A percentile compares a stretch with the other conserved stretches of the same genome.
These are phyloP conservation scores for Choristoneura fumiferana DNA, from an alignment of 1,140 invertebrate species.

Conservation along the genomic window DNA sequence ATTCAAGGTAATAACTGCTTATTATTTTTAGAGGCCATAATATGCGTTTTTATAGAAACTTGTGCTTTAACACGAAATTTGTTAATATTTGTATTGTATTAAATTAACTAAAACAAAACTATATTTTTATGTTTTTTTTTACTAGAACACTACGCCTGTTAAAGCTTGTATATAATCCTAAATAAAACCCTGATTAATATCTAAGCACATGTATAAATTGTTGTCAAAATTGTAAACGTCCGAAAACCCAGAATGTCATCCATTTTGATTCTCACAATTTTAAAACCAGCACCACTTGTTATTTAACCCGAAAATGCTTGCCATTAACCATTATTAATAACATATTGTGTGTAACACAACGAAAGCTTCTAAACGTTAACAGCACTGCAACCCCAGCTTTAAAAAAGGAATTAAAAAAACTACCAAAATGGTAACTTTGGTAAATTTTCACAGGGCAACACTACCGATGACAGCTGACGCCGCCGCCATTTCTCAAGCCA, in stretches of 20 bases:
- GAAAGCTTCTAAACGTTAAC: slow-evolving; percentile 48
- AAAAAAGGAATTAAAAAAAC: slow-evolving; percentile 31
- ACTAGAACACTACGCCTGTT: no score
- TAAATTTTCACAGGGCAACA: slow-evolving; percentile 82
- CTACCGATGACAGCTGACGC: slow-evolving; percentile 85
- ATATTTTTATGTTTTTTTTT: no score
- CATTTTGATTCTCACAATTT: slow-evolving; percentile 25
- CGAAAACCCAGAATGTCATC: slow-evolving; percentile 5
- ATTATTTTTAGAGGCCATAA: no score
- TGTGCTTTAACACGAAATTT: no score
- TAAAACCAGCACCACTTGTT: slow-evolving; percentile 66
- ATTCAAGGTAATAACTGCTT: no score
- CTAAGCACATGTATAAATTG: no score
- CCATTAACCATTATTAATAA: slow-evolving; percentile 24
- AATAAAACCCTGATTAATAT: no score
- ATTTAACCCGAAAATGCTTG: slow-evolving; percentile 44
- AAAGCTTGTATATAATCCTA: no score
- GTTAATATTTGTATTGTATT: no score
- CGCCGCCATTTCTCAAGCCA: slow-evolving; percentile 76
- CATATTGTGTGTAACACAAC: slow-evolving; percentile 63
- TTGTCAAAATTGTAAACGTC: not conserved
- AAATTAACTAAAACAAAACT: no score
- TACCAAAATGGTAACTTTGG: slow-evolving; percentile 28
- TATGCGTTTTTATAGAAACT: no score
- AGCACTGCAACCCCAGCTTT: slow-evolving; percentile 41